Conservation (phyloP, 1,140 invertebrate genomes). For the Trichoplusia ni region DNA sequence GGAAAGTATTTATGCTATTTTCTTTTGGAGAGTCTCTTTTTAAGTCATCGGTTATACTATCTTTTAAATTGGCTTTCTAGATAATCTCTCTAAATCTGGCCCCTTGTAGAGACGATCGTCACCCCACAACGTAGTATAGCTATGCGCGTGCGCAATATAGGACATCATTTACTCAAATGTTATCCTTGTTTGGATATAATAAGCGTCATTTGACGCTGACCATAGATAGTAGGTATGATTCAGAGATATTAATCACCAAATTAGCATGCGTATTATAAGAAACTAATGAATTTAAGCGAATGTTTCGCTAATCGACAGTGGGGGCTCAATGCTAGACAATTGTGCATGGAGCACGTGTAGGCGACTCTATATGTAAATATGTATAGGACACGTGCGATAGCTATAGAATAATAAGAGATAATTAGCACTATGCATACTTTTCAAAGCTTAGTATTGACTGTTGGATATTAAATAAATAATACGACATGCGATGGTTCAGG, state of each 20-base stretch:
- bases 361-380: too few relatives aligned
- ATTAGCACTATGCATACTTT: conserved; percentile 25
- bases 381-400: not conserved
- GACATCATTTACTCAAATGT: too few relatives aligned
- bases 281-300: not conserved
- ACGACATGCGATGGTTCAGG: too few relatives aligned
- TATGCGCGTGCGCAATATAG: too few relatives aligned
- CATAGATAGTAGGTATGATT: conserved; percentile 5
- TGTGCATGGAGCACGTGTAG: conserved; percentile 19
- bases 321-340: conserved; percentile 25
- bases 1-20: too few relatives aligned
- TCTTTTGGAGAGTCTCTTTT: too few relatives aligned
- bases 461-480: too few relatives aligned
- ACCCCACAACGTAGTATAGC: too few relatives aligned
- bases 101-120: too few relatives aligned
- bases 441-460: conserved; percentile 7
- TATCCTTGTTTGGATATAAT: not conserved
- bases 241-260: not conserved
- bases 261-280: not conserved
- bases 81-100: too few relatives aligned
- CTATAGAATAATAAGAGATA: conserved; percentile 13
- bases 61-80: too few relatives aligned
- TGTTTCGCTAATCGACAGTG: not conserved
- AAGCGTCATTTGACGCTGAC: not conserved
- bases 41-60: too few relatives aligned